phyloP scores from a whole-genome alignment of 2,888 invertebrate genomes.

The Anodontia alba region DNA sequence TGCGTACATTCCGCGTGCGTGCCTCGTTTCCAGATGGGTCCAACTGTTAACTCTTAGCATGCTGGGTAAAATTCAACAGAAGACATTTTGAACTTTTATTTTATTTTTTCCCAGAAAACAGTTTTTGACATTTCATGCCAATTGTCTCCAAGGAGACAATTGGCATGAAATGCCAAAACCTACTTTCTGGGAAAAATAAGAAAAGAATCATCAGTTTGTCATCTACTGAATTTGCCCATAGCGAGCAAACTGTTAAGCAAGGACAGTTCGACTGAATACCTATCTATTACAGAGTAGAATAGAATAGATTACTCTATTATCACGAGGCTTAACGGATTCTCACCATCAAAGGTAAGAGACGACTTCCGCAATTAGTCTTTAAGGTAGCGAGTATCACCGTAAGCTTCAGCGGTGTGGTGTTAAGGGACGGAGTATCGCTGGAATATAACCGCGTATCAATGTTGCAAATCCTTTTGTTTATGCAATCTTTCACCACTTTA shows the following conservation, averaged over 20 bases:
- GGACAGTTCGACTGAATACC: constrained; percentile 54
- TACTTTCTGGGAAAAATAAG: too few relatives aligned
- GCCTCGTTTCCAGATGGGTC: neutral
- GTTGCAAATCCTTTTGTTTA: constrained; percentile 45
- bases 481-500: constrained; percentile 52
- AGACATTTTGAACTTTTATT: too few relatives aligned
- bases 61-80: too few relatives aligned
- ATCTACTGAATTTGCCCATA: too few relatives aligned
- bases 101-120: too few relatives aligned
- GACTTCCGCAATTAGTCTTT: neutral
- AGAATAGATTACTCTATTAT: constrained; percentile 4
- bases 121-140: too few relatives aligned
- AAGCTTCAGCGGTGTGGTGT: neutral
- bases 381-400: neutral
- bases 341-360: neutral
- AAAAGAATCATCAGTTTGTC: too few relatives aligned
- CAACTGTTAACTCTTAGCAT: too few relatives aligned
- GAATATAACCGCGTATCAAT: neutral
- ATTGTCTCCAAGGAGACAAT: too few relatives aligned
- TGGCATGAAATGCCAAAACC: too few relatives aligned
- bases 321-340: neutral
- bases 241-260: too few relatives aligned
- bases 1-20: constrained; percentile 12
- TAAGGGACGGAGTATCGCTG: constrained; percentile 9
- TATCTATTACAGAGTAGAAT: constrained; percentile 49